phyloP scores from a whole-genome alignment of 2,113 vertebrate species.

The Phoxinus phoxinus region DNA sequence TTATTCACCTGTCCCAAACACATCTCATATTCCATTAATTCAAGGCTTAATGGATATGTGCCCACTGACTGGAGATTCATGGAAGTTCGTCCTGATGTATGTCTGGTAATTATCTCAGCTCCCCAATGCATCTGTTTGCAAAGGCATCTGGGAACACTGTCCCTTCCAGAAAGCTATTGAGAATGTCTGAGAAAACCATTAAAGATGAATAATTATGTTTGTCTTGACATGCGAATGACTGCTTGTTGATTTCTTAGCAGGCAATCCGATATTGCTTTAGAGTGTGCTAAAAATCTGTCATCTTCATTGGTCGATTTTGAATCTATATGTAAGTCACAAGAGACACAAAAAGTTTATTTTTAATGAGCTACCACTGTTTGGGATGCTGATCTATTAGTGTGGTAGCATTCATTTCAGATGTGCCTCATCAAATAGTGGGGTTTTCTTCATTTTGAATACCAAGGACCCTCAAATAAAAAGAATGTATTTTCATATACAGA shows the following conservation, averaged over 20 bases:
- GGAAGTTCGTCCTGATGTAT: slow-evolving; percentile 47
- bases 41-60: slow-evolving; percentile 27
- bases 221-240: slow-evolving; percentile 18
- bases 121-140: slow-evolving; percentile 7
- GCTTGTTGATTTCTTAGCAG: slow-evolving; percentile 11
- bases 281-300: neutral
- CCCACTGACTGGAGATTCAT: neutral
- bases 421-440: neutral
- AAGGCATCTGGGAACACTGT: neutral
- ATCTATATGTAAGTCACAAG: neutral
- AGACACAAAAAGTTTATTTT: neutral
- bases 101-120: slow-evolving; percentile 41
- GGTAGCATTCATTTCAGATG: neutral
- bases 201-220: slow-evolving; percentile 33
- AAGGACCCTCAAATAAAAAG: no score
- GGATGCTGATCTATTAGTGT: neutral
- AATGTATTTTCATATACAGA: no score
- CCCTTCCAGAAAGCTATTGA: slow-evolving; percentile 20
- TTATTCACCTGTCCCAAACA: slow-evolving; percentile 20
- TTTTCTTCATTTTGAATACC: no score
- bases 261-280: neutral
- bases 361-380: neutral
- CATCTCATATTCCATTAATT: slow-evolving; percentile 39
- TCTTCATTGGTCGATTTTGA: neutral
- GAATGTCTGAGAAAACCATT: slow-evolving; percentile 23